These are phyloP conservation scores for Chaenocephalus aceratus DNA, from an alignment of 2,113 vertebrate genomes.

Conservation along the genomic window DNA sequence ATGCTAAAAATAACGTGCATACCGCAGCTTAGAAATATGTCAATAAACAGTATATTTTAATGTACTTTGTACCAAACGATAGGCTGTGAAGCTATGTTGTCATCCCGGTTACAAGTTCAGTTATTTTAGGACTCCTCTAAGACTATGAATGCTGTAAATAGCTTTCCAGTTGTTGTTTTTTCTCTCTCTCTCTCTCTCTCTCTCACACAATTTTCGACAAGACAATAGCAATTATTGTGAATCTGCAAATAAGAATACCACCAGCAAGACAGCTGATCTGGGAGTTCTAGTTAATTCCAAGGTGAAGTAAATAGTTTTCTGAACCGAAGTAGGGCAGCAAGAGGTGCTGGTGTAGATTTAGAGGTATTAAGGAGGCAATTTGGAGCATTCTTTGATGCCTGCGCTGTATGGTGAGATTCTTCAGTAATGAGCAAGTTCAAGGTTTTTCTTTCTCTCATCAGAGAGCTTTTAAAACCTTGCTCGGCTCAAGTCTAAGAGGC, in stretches of 20 bases:
- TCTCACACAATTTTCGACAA: background rate
- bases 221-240: background rate
- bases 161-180: constrained; percentile 1
- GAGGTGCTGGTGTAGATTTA: constrained; percentile 49
- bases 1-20: background rate
- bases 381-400: constrained; percentile 62
- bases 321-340: constrained; percentile 43
- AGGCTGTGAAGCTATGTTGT: background rate
- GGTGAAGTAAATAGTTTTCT: constrained; percentile 39
- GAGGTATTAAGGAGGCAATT: constrained; percentile 64
- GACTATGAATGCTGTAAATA: constrained; percentile 12
- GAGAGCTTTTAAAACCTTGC: constrained; percentile 38
- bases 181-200: constrained; percentile 28
- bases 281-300: constrained; percentile 32
- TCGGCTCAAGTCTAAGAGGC: constrained; percentile 40
- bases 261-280: background rate
- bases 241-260: background rate
- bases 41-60: no score
- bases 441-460: constrained; percentile 49
- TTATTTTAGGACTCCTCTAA: constrained; percentile 17
- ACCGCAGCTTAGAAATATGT: background rate
- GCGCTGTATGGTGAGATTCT: constrained; percentile 42
- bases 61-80: background rate
- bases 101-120: constrained; percentile 1
- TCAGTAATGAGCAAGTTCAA: constrained; percentile 70